phyloP scores from a whole-genome alignment of 2,113 vertebrate genomes.

The Felis chaus region DNA sequence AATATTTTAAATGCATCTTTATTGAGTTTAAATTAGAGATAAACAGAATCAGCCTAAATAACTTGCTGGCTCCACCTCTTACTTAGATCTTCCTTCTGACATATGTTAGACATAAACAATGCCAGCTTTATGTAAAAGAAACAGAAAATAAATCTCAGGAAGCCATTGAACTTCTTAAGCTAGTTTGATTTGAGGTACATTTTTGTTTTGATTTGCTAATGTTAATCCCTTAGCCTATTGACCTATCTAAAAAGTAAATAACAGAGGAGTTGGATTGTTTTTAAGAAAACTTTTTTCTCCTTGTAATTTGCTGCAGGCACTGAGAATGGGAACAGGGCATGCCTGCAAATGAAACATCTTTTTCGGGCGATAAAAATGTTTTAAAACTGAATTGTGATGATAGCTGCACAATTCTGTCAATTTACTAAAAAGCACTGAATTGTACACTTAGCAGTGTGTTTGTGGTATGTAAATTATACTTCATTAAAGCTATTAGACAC shows the following conservation, averaged over 20 bases:
- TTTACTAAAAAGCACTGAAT: not conserved
- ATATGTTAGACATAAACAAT: not conserved
- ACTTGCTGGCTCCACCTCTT: not conserved
- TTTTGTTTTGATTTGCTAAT: slow-evolving; percentile 18
- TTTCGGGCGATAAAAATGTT: not conserved
- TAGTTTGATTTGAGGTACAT: not conserved
- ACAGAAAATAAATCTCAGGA: not conserved
- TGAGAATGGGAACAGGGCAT: not conserved
- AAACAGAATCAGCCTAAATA: not conserved
- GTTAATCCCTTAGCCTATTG: not conserved
- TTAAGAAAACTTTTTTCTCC: not conserved
- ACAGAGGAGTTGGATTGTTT: not conserved
- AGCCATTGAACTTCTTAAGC: not conserved
- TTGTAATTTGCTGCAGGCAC: not conserved
- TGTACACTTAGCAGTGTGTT: not conserved
- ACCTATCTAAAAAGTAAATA: not conserved
- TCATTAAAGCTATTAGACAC: not conserved
- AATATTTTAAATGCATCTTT: not conserved
- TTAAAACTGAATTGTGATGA: not conserved
- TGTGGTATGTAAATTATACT: not conserved
- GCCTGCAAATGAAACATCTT: not conserved
- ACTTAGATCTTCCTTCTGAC: not conserved
- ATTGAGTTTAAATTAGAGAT: not conserved
- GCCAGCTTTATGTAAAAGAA: not conserved
- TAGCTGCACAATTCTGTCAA: not conserved